Percentiles rank a stretch among this genome's conserved stretches.
Evolutionary conservation across 1,140 invertebrate species (phyloP).

Genomic region (Drosophila simulans): DNA sequence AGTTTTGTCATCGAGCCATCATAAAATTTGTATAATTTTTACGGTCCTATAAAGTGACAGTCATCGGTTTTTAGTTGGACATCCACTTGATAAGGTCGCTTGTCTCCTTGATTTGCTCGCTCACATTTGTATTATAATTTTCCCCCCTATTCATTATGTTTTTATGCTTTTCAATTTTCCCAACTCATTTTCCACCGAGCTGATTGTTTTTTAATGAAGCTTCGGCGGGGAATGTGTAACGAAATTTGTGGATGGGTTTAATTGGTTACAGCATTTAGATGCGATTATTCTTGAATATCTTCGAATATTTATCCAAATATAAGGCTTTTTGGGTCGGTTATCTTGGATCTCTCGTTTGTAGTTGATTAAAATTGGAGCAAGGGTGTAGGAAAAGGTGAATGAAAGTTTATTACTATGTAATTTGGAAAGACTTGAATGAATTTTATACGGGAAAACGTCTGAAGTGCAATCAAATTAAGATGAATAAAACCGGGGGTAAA

Average conservation of each 20-base stretch:
- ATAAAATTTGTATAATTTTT: constrained; percentile 83
- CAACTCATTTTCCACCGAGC: constrained; percentile 27
- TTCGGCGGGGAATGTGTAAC: constrained; percentile 63
- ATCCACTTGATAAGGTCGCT: constrained; percentile 49
- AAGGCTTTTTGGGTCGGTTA: constrained; percentile 10
- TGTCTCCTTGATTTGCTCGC: constrained; percentile 71
- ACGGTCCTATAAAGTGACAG: constrained; percentile 74
- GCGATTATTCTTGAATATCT: constrained; percentile 59
- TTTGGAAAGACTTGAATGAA: constrained; percentile 30
- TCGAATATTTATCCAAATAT: constrained; percentile 43
- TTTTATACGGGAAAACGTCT: neutral
- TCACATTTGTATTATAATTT: constrained; percentile 76
- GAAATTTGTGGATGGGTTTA: constrained; percentile 75
- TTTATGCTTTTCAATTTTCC: constrained; percentile 45
- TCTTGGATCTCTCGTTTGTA: constrained; percentile 41
- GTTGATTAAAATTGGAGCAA: constrained; percentile 58
- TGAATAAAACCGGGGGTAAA: neutral
- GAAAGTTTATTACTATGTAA: constrained; percentile 6
- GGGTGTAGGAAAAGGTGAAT: constrained; percentile 24
- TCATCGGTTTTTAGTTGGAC: constrained; percentile 72
- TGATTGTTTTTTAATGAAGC: constrained; percentile 81
- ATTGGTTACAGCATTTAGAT: constrained; percentile 73
- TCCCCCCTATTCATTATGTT: neutral
- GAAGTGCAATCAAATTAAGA: neutral
- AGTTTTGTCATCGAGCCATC: constrained; percentile 74